A percentile compares a stretch with the other conserved stretches of the same genome.
Conservation (phyloP, 2,113 vertebrate species). For the Miniopterus natalensis region DNA sequence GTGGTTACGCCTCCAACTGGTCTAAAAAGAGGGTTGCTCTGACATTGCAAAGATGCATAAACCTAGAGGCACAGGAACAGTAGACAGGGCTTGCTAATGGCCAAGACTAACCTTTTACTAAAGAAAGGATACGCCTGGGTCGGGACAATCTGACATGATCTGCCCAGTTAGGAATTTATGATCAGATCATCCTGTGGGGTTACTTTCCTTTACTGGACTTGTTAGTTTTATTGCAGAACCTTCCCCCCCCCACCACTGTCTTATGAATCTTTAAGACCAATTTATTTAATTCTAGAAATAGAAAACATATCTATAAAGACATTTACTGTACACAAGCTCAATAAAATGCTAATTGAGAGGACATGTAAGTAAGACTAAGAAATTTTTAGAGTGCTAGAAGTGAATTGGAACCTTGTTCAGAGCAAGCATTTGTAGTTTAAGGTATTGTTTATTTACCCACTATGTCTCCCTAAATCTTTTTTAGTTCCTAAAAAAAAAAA, state of each 20-base stretch:
- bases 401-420: not conserved
- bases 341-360: not conserved
- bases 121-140: not conserved
- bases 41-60: not conserved
- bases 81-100: not conserved
- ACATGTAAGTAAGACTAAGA: not conserved
- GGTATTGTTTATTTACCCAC: not conserved
- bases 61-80: not conserved
- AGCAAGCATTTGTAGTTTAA: not conserved
- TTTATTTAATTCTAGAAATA: slow-evolving; percentile 6
- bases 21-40: not conserved
- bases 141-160: not conserved
- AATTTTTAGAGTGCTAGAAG: not conserved
- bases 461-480: not conserved
- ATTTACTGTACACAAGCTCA: not conserved
- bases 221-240: not conserved
- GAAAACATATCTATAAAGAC: not conserved
- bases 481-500: not conserved
- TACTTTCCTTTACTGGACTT: not conserved
- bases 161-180: not conserved
- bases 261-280: not conserved
- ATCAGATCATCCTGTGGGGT: not conserved
- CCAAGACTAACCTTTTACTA: not conserved
- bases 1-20: not conserved
- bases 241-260: not conserved